Conservation (phyloP, 2,797 vertebrate species). For the Hoplostethus atlanticus region DNA sequence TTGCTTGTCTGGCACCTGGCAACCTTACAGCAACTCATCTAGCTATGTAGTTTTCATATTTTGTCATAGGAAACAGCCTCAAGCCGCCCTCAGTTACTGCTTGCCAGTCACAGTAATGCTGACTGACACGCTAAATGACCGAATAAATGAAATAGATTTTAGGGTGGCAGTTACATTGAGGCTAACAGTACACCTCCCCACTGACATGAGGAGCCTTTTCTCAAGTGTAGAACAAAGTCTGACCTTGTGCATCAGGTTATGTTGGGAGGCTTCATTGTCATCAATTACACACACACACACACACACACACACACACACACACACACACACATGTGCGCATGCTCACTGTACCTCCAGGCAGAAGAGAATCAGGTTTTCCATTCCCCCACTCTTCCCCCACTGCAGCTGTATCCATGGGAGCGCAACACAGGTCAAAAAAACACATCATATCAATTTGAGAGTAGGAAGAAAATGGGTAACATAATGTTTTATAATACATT, state of each 20-base stretch:
- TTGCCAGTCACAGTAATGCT: slow-evolving; percentile 15
- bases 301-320: slow-evolving; percentile 13
- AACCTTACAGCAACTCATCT: neutral
- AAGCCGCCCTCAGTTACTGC: neutral
- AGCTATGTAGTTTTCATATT: neutral
- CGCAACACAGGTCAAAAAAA: slow-evolving; percentile 69
- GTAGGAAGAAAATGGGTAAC: slow-evolving; percentile 28
- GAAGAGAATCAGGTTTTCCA: slow-evolving; percentile 68
- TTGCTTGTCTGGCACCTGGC: neutral
- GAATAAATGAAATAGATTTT: slow-evolving; percentile 12
- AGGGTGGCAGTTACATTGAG: slow-evolving; percentile 7
- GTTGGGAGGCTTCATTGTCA: slow-evolving; percentile 55
- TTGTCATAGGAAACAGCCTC: slow-evolving; percentile 4
- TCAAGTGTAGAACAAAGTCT: slow-evolving; percentile 51
- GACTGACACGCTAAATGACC: slow-evolving; percentile 15
- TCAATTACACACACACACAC: slow-evolving; percentile 39
- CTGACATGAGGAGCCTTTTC: slow-evolving; percentile 41
- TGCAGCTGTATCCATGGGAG: slow-evolving; percentile 69
- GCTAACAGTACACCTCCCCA: slow-evolving; percentile 30
- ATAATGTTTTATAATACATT: slow-evolving; percentile 7
- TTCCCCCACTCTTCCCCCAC: slow-evolving; percentile 33
- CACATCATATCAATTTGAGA: slow-evolving; percentile 53
- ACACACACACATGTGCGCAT: slow-evolving; percentile 7
- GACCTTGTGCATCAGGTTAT: slow-evolving; percentile 64
- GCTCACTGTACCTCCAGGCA: slow-evolving; percentile 41